Base-by-base conservation (phyloP, 2,888 invertebrate species). In the Heterodera filipjevi region DNA sequence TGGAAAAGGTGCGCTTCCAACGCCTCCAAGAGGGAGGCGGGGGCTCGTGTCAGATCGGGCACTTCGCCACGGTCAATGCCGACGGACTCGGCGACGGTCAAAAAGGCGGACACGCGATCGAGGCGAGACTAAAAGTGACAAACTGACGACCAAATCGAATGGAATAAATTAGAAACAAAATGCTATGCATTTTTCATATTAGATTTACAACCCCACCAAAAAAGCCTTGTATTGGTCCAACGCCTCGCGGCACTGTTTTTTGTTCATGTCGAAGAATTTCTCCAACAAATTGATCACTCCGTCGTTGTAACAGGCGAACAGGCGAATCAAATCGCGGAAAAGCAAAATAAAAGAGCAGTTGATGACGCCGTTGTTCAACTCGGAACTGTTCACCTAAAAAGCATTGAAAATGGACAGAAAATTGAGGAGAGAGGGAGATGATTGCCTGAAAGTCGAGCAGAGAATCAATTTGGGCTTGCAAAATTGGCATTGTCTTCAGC, bases 211-310 rank as follows among this genome's bases (percentile, higher is more conserved):
- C 76, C 76, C 16, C 3, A 84, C 95, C 89, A 99, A 93, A 92
- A 99, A 99, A 91, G 95, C 96, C 91, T 97, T 99, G 91, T 99
- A 99, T 89, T 97, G 93, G 90, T 99, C 98, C 90, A 99, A 92
- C 86, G 96, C 97, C 89, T 99, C 97, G 86, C 95, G 93, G 89
- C 95, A 95, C 90, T 97, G 95, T 91, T 99, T 99, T 91, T 98
- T 98, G 91, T 97, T 97, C 97, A 99, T 98, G 90, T 97, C 96
- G 91, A 99, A 99, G 92, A 95, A 99, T 91, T 99, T 98, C 92
- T 99, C 98, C 33, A 98, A 92, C 85, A 98, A 92, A 92, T 98
- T 98, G 89, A 98, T 99, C 87, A 98, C 95, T 85, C 97, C 99
- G 91, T 99, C 99, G 91, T 99, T 99, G 92, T 99, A 99, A 91